Evolutionary conservation across 2,113 vertebrate species (phyloP), one percentile per base, ranked within the genome.

Genomic region (Budorcas taxicolor): DNA sequence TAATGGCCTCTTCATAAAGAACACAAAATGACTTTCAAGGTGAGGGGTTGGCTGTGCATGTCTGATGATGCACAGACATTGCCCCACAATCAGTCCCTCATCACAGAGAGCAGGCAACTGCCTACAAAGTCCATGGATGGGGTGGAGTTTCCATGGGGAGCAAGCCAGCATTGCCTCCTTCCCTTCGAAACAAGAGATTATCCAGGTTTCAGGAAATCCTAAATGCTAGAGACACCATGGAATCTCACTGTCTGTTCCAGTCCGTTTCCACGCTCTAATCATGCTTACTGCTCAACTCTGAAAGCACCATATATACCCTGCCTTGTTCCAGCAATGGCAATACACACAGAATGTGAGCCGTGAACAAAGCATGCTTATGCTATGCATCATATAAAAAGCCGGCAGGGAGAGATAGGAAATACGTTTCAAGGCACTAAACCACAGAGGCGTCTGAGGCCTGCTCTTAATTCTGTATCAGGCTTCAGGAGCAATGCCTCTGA

Each of bases 71-170:
- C 4, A 52, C 33, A 43, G 76, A 47, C 27, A 6, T 4, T n/a
- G 12, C 45, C 16, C 17, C 23, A 88, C 7, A 47, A 6, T 7
- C 25, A 36, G 11, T 33, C n/a, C 55, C 52, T 29, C 27, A 45
- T 43, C 53, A 58, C 33, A 76, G 0, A 10, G 0, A 62, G 16
- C 40, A 43, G 31, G 47, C 0, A 7, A 55, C 31, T 21, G 16
- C 11, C 60, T 8, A 17, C 1, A 1, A 2, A 0, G 2, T 1
- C 47, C 55, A 3, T 0, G 1, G 43, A 40, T 1, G 15, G 40
- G 10, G 57, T 5, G 0, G 19, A 1, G 9, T 11, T 50, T 90
- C 27, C 40, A n/a, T 7, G 11, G 6, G n/a, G 25, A 52, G 12
- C 6, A 29, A 7, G 31, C 17, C 55, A 15, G 36, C 16, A 5